phyloP scores from a whole-genome alignment of 2,113 vertebrate species.

The Brachypodius melanocephalos region DNA sequence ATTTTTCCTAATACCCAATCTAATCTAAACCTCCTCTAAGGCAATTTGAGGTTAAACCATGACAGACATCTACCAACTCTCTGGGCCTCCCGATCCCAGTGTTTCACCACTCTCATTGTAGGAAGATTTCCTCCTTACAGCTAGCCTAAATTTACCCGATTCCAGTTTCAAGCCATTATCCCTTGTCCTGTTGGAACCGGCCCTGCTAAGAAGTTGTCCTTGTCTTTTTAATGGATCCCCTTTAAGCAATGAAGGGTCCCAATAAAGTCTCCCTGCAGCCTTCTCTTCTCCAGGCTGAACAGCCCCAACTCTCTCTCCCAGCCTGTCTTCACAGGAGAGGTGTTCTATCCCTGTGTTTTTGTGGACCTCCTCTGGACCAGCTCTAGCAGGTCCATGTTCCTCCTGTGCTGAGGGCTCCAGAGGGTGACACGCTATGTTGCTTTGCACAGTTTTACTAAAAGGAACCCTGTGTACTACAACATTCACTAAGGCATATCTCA shows the following conservation, averaged over 20 bases:
- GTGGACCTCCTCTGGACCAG: not conserved
- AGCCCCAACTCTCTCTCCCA: not conserved
- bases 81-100: not conserved
- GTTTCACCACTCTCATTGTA: not conserved
- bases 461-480: fast-evolving
- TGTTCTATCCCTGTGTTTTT: not conserved
- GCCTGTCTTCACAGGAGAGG: not conserved
- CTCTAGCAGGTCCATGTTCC: not conserved
- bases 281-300: not conserved
- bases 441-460: not conserved
- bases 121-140: not conserved
- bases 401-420: not conserved
- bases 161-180: not conserved
- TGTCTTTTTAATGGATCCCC: not conserved
- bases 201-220: not conserved
- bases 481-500: not conserved
- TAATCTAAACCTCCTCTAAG: not conserved
- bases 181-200: not conserved
- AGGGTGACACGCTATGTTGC: not conserved
- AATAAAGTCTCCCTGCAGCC: not conserved
- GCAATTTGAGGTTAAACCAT: not conserved
- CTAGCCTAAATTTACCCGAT: not conserved
- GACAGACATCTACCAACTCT: not conserved
- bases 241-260: not conserved
- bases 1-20: not conserved